Base-by-base conservation (phyloP, 2,888 invertebrate genomes). In the Gari tellinella region DNA sequence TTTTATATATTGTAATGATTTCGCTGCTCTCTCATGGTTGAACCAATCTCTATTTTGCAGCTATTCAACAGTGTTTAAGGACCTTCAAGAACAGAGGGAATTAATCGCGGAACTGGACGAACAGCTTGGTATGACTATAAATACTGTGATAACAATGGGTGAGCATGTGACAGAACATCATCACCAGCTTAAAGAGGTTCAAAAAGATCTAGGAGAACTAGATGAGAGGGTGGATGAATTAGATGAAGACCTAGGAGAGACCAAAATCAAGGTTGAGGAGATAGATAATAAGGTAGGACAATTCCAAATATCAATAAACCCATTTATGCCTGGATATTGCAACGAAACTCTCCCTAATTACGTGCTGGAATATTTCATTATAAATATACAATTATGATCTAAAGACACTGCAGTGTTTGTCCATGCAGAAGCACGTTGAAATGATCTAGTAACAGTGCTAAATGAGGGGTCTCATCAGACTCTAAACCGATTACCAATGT, bases 261-360 rank as follows among this genome's bases (percentile, higher is more conserved):
- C 86, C 5, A 86, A 85, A 21, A 56, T 65, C 7, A 88, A 87
- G 69, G 84, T 88, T 0, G 87, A 88, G 56, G 87, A 88, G 65
- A 84, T 90, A 52, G 90, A 90, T 53, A 80, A 83, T 53, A 90
- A 89, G 88, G 90, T 89, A 48, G 58, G 5, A n/a, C n/a, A n/a
- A n/a, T n/a, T n/a, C n/a, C n/a, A n/a, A n/a, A n/a, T n/a, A n/a
- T n/a, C n/a, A n/a, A n/a, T n/a, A n/a, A n/a, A n/a, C n/a, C n/a
- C n/a, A n/a, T n/a, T n/a, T n/a, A n/a, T n/a, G n/a, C n/a, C n/a
- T n/a, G n/a, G n/a, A n/a, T n/a, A n/a, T n/a, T n/a, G n/a, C n/a
- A n/a, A n/a, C n/a, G n/a, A n/a, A n/a, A n/a, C n/a, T n/a, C n/a
- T n/a, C n/a, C n/a, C n/a, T n/a, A n/a, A n/a, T n/a, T n/a, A n/a